Evolutionary conservation across 92 coral and sea anemone genomes (phyloP).

Genomic region (Porites cylindrica): DNA sequence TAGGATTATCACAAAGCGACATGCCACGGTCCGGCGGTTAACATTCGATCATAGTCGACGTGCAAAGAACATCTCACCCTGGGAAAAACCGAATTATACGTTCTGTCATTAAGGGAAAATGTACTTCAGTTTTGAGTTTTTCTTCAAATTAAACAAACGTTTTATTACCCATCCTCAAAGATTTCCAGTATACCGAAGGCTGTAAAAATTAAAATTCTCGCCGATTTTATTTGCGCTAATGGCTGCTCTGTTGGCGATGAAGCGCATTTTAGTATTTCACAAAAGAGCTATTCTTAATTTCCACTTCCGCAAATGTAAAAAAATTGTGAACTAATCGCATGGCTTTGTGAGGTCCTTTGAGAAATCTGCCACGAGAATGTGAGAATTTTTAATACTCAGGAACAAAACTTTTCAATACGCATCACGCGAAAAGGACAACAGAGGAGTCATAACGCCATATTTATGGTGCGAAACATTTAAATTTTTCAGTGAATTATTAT

Average conservation of each 20-base stretch:
- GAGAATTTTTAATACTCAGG: neutral
- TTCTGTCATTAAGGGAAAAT: neutral
- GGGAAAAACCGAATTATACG: neutral
- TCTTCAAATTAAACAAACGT: neutral
- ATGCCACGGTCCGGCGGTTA: slow-evolving; percentile 30
- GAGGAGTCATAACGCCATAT: slow-evolving; percentile 12
- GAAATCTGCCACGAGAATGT: slow-evolving; percentile 35
- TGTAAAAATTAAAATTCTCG: slow-evolving; percentile 8
- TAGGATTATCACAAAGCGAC: neutral
- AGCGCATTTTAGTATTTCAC: slow-evolving; percentile 9
- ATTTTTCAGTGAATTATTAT: slow-evolving; percentile 17
- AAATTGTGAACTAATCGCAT: slow-evolving; percentile 26
- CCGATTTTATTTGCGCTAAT: slow-evolving; percentile 22
- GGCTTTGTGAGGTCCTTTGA: slow-evolving; percentile 1
- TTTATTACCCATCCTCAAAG: neutral
- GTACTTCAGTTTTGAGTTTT: neutral
- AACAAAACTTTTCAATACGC: slow-evolving; percentile 17
- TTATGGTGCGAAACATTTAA: neutral
- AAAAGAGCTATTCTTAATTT: slow-evolving; percentile 10
- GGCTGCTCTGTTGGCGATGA: neutral
- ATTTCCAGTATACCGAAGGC: no score
- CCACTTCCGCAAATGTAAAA: slow-evolving; percentile 37
- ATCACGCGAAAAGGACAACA: slow-evolving; percentile 8
- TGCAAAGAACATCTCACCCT: neutral
- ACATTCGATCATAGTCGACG: neutral